Evolutionary conservation across 2,888 invertebrate species (phyloP), one percentile per base, ranked within the genome.

Genomic region (Caenorhabditis plicata): DNA sequence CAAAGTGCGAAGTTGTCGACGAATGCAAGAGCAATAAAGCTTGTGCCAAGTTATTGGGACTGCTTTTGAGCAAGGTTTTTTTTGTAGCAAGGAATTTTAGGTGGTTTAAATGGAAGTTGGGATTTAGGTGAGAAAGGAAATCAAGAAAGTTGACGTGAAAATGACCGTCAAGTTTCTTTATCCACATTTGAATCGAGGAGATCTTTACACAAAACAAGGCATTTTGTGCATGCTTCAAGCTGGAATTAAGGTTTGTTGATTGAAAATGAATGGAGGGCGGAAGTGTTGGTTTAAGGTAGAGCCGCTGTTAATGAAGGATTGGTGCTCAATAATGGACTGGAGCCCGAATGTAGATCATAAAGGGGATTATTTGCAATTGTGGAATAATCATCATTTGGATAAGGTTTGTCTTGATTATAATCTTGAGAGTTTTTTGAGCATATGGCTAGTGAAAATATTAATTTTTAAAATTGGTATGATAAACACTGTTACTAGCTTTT

Each of bases 141-240:
- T 81, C 56, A 71, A 71, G 54, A 80, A 81, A 43, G 80, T 80
- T 19, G 80, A 80, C 54, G 80, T 80, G 53, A 74, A 80, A 49
- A 81, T 80, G 80, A 77, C 80, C 4, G 79, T 81, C 35, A 80
- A 80, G 50, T 80, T 80, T 48, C 61, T 80, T n/a, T 80, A 81
- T 57, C 80, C 80, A 3, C 80, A 80, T 50, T 50, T 80, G 55
- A 75, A 80, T 57, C 63, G 80, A 31, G 80, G 80, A 42, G 80
- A 80, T 56, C 54, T 80, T 38, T 80, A 80, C 71, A 80, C 80
- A 29, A 80, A 80, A 56, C 80, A 80, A 48, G 80, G 80, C 5
- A 78, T 80, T 35, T 62, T 80, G 23, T 80, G 79, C 40, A 80
- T 80, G 80, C 68, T 80, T 13, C 80, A 80, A 53, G 68, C 71